Evolutionary conservation across 2,888 invertebrate genomes (phyloP), one percentile per base, ranked within the genome.

Genomic region (Elysia crispata): DNA sequence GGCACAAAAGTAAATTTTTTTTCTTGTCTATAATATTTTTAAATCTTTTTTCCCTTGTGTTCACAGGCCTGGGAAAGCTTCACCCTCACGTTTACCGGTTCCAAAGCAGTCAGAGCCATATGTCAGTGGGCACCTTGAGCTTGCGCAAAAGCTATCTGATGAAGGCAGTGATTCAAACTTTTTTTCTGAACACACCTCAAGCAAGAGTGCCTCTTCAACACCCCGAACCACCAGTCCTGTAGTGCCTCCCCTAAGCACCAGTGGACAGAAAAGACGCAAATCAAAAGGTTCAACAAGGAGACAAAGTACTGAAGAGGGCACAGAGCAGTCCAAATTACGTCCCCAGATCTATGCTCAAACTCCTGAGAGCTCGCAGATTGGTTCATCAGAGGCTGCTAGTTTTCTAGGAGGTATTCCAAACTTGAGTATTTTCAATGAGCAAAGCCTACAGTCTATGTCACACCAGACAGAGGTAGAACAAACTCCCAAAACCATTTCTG

Each of bases 61-160:
- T 50, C 62, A 76, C 62, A 72, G 49, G n/a, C 57, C 74, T 28
- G 70, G 62, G 15, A 33, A 76, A 30, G 83, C 33, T 31, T 81
- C 81, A 20, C 81, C 81, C 13, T 77, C 82, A 6, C 79, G 74
- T 57, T 67, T 79, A 0, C 73, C 79, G 6, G 74, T 76, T 18
- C 75, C 64, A 20, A 83, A 70, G 50, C 77, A 83, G 20, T 83
- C 85, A 23, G 79, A 79, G 23, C 50, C 73, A 28, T 80, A 80
- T 54, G 49, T 83, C 15, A 90, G 90, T 88, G 93, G 91, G 82
- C 91, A 92, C 85, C 83, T 92, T n/a, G 85, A 92, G n/a, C 84
- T 92, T 30, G 91, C 92, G n/a, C 91, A 92, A 81, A 91, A 92
- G 41, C 85, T 92, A 11, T 92, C 92, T 5, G 93, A 92, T 81